A percentile compares a stretch with the other conserved stretches of the same genome.
Evolutionary conservation across 2,888 invertebrate species (phyloP).

Genomic region (Dyspetes luteomarginatus): DNA sequence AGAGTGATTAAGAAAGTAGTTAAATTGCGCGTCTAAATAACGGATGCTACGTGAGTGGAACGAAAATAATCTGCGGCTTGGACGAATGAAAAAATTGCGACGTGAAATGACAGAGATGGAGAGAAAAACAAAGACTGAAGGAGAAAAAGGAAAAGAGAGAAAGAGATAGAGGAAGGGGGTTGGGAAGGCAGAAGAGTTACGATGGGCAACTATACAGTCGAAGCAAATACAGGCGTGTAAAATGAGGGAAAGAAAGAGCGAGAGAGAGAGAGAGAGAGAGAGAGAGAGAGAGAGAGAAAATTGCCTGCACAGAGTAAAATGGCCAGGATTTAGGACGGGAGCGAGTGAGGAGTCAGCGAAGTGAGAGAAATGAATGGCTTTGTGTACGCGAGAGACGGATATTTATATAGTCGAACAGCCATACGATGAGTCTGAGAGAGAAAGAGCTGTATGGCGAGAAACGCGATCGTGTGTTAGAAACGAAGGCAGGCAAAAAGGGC

Average conservation of each 20-base stretch:
- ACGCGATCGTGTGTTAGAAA: too few species aligned
- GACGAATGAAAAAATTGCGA: constrained; percentile 50
- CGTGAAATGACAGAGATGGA: constrained; percentile 17
- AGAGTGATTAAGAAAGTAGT: constrained; percentile 69
- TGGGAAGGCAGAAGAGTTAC: constrained; percentile 7
- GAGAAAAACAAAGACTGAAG: constrained; percentile 27
- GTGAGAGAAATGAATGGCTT: constrained; percentile 59
- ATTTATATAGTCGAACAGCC: constrained; percentile 45
- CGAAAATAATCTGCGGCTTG: constrained; percentile 61
- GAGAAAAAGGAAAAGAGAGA: constrained; percentile 46
- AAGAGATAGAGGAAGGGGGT: constrained; percentile 22
- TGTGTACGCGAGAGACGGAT: constrained; percentile 47
- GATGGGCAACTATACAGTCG: not conserved
- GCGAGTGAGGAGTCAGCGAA: constrained; percentile 49
- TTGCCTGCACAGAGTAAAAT: constrained; percentile 2
- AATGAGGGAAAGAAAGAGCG: constrained; percentile 39
- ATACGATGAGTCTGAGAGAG: too few species aligned
- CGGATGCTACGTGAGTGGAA: constrained; percentile 64
- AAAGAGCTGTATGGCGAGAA: too few species aligned
- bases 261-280: constrained; percentile 23
- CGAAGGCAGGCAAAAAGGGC: constrained; percentile 17
- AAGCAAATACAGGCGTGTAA: not conserved
- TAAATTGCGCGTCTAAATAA: constrained; percentile 69
- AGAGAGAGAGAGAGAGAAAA: constrained; percentile 23
- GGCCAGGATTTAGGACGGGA: constrained; percentile 23